Conservation (phyloP, 2,888 invertebrate genomes). For the Lycia hirtaria region DNA sequence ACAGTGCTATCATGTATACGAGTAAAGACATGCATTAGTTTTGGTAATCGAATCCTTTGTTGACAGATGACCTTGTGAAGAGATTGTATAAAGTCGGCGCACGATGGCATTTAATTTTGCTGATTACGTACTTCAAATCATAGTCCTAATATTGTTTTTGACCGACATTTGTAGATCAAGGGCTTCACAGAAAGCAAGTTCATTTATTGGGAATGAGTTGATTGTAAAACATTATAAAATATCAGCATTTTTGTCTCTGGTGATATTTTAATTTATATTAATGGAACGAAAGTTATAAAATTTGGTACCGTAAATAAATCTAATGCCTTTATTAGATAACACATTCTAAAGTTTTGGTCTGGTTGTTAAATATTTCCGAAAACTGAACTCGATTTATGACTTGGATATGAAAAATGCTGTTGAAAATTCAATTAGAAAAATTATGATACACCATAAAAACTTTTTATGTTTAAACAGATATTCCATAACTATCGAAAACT, state of each 20-base stretch:
- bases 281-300: too few species aligned
- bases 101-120: conserved; percentile 35
- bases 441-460: not conserved
- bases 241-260: not conserved
- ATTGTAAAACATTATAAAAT: not conserved
- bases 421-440: not conserved
- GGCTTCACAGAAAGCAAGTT: conserved; percentile 5
- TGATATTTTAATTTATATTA: too few species aligned
- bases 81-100: conserved; percentile 38
- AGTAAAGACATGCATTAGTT: conserved; percentile 18
- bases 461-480: not conserved
- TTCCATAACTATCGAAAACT: not conserved
- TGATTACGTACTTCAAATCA: conserved; percentile 15
- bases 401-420: too few species aligned
- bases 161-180: conserved; percentile 11
- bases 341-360: too few species aligned
- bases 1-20: not conserved
- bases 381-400: too few species aligned
- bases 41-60: conserved; percentile 32
- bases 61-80: conserved; percentile 38
- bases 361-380: too few species aligned
- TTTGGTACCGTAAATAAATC: too few species aligned
- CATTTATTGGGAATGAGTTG: not conserved
- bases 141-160: conserved; percentile 12
- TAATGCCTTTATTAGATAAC: too few species aligned